Percentiles rank a stretch among this genome's conserved stretches.
Evolutionary conservation across 2,113 vertebrate genomes (phyloP).

Genomic region (Greenwoodochromis staneri): DNA sequence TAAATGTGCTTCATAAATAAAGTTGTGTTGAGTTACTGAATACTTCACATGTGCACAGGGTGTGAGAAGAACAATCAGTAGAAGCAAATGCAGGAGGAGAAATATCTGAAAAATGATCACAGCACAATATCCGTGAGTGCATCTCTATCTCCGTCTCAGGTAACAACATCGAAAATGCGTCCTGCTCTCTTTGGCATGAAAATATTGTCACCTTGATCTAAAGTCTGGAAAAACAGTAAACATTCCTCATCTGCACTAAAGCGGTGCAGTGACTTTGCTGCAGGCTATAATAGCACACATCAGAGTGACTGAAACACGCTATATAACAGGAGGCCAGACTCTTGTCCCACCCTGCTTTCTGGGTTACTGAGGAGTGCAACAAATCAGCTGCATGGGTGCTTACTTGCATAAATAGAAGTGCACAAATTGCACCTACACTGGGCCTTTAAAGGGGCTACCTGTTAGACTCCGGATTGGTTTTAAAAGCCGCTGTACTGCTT

Average conservation of each 20-base stretch:
- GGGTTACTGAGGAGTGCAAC: neutral
- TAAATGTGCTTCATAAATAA: neutral
- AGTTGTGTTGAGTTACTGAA: neutral
- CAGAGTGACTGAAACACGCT: neutral
- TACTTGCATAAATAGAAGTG: neutral
- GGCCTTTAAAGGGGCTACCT: neutral
- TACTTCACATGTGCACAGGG: neutral
- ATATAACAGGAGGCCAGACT: neutral
- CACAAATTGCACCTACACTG: neutral
- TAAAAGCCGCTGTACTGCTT: neutral
- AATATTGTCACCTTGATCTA: constrained; percentile 29
- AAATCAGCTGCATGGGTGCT: neutral
- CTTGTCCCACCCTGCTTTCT: neutral
- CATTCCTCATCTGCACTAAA: constrained; percentile 10
- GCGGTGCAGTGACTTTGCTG: neutral
- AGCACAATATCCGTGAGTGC: neutral
- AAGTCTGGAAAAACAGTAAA: constrained; percentile 43
- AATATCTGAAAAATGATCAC: neutral
- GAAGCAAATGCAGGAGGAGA: neutral
- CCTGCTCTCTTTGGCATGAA: neutral
- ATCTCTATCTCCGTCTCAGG: neutral
- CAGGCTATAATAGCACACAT: neutral
- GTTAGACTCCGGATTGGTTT: neutral
- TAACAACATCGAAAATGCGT: neutral
- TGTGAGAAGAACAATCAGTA: neutral